Base-by-base conservation (phyloP, 2,797 vertebrate genomes). In the Xiphorhynchus erythropygius region DNA sequence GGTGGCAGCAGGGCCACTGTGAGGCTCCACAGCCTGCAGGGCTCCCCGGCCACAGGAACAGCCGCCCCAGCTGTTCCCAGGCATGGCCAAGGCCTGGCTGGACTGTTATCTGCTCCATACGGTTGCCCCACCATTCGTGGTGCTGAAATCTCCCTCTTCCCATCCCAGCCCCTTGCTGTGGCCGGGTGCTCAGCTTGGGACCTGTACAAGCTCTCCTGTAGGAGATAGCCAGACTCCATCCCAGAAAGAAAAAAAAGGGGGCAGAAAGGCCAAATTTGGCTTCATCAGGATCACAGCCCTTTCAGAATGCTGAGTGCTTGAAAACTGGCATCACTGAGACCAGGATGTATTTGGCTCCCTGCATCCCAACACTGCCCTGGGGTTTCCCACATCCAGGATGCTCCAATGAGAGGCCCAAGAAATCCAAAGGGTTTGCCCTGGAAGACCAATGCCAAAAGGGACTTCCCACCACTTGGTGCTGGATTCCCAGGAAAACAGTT, bases 1-100 rank as follows among this genome's bases (percentile, higher is more conserved):
- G 82, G 87, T 88, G 87, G 93, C 91, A 82, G 71, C 4, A 2
- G 90, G 93, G 91, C 84, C 53, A 1, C 63, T 9, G 18, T 5
- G 47, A 70, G 46, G 2, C 83, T 60, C 70, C 4, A 0, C 60
- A 87, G 69, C 30, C 24, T 0, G 16, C 67, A 71, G 79, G 1
- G 4, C 53, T 89, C 35, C 64, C 69, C 1, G 0, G 47, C 37
- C 21, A 0, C 80, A 21, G 69, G 2, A 91, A 22, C 9, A 1
- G 42, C 3, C 1, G 5, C 44, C 52, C 18, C 1, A 0, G 47
- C 73, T 41, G 39, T 50, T 91, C 82, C 90, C 76, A 82, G 81
- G 70, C 63, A 11, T 0, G 16, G 37, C 50, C 10, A 7, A 80
- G 65, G 18, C n/a, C 21, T 6, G 10, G 39, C 25, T 10, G 3